Evolutionary conservation across 2,888 invertebrate genomes (phyloP), one percentile per base, ranked within the genome.

Genomic region (Tridacna gigas): DNA sequence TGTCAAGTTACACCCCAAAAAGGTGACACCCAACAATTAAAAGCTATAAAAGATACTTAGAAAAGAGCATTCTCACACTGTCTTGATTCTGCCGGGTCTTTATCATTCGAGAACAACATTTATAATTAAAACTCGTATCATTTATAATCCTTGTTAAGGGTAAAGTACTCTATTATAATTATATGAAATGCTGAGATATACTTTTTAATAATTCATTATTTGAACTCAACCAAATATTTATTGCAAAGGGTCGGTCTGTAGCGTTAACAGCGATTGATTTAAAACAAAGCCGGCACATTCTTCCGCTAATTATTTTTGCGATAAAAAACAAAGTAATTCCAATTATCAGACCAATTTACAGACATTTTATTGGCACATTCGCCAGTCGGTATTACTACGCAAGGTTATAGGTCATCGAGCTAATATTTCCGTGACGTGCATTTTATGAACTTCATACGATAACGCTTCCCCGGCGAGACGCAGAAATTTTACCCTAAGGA

Each of bases 201-300:
- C 7, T 37, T 4, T 37, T 37, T 4, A 37, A 37, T 37, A 37
- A 37, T 4, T 37, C 7, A 37, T 37, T 37, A 7, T 7, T 37
- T 37, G 37, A 37, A 37, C 7, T 37, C 2, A 37, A 37, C 7
- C 37, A 37, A 4, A 37, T 37, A 37, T 37, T 37, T 37, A 37
- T 20, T 45, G 69, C 47, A 45, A 69, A 69, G 69, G 69, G 69
- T 69, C 45, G 45, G 9, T 18, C 22, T 37, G 20, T 20, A 71
- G 71, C 71, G 71, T 71, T 71, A 71, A 71, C 71, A 51, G 71
- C 51, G 71, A 71, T 71, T 71, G 71, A 71, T 71, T 71, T 51
- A 71, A 71, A 25, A 71, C 51, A 71, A 71, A 51, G 26, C 71
- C 13, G n/a, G 48, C 71, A 71, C 45, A 71, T 71, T 51, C 37